Evolutionary conservation across 2,888 invertebrate species (phyloP), one percentile per base, ranked within the genome.

Genomic region (Polyommatus icarus): DNA sequence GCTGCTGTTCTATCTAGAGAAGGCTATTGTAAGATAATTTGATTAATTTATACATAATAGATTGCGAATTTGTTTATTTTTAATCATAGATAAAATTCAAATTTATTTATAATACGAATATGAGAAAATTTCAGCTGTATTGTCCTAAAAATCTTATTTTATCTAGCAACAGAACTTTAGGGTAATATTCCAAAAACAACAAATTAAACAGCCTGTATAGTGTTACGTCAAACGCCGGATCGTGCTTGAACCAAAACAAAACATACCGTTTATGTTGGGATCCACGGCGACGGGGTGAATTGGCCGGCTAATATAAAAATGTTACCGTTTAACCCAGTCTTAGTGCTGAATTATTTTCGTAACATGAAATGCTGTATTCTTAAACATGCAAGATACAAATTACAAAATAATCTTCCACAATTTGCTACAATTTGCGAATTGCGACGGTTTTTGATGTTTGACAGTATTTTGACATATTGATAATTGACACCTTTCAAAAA

Each of bases 191-290:
- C 3, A 24, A 10, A 20, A 20, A 24, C 24, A 12, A 61, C 24
- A 73, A 20, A n/a, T 20, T 40, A 73, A 12, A 75, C 24, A 29
- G 7, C 2, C 29, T 24, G 24, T n/a, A 29, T 59, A 20, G 59
- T 79, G 76, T 32, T 46, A 80, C 40, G 72, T 80, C 82, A 83
- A 80, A 80, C 79, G 80, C 81, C 82, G 80, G 80, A 82, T 78
- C 54, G 54, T 54, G 54, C 54, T 54, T 15, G 54, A 15, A 54
- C 54, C 54, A 54, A 82, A 82, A 85, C 83, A 83, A 82, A 83
- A 80, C 83, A 81, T 84, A 91, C 92, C 89, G 83, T 84, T 90
- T 80, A 88, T 85, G 82, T 91, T 88, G 80, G 92, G 89, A 86
- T 92, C 92, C 92, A 92, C 91, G 90, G 85, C 84, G 89, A 83